phyloP scores from a whole-genome alignment of 2,113 vertebrate genomes.

The Marcusenius ussheri region DNA sequence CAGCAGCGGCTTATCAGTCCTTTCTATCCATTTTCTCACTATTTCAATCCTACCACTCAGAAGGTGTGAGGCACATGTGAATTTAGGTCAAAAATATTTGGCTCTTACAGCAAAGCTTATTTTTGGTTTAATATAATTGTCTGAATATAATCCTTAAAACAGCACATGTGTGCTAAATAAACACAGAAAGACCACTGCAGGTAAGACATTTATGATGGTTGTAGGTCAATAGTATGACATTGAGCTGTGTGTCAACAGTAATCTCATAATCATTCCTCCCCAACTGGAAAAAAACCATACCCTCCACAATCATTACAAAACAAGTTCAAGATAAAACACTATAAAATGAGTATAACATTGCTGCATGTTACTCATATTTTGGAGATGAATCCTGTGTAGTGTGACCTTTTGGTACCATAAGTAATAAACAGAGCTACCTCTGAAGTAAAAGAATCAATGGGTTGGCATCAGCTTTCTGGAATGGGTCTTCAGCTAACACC shows the following conservation, averaged over 20 bases:
- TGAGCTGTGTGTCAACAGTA: background rate
- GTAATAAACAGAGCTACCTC: background rate
- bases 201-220: background rate
- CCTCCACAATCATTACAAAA: background rate
- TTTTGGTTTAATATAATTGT: background rate
- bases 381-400: background rate
- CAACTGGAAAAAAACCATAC: background rate
- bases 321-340: background rate
- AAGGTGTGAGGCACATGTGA: background rate
- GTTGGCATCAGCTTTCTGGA: background rate
- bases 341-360: background rate
- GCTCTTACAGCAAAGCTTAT: background rate
- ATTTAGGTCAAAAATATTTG: background rate
- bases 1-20: background rate
- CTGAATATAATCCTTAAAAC: background rate
- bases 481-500: background rate
- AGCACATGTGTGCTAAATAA: background rate
- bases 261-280: background rate
- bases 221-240: background rate
- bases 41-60: background rate
- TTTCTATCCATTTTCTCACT: background rate
- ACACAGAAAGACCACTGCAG: background rate
- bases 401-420: background rate
- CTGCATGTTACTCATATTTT: background rate
- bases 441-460: background rate